A percentile compares a stretch with the other conserved stretches of the same genome.
phyloP scores from a whole-genome alignment of 2,888 invertebrate species.

The Lithophane leautieri region DNA sequence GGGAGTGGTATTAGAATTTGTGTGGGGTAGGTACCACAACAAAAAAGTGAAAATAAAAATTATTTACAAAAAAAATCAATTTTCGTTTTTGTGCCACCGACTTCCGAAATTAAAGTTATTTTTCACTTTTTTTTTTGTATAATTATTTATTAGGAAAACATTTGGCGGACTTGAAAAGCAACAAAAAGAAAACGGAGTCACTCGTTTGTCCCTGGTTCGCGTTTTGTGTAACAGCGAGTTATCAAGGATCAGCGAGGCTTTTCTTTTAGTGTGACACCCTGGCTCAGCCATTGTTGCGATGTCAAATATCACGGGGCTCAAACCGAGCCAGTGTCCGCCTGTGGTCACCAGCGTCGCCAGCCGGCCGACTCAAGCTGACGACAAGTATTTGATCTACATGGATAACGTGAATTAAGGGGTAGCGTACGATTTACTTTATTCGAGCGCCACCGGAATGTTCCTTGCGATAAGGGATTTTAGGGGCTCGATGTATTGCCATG shows the following conservation, averaged over 20 bases:
- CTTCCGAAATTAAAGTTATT: too few relatives aligned
- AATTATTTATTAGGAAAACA: neutral
- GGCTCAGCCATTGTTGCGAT: conserved; percentile 1
- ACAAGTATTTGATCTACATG: conserved; percentile 50
- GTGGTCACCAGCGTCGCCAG: neutral
- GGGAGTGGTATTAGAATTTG: too few relatives aligned
- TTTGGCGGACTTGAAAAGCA: neutral
- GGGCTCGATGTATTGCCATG: neutral
- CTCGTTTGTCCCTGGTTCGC: neutral
- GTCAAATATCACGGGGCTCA: conserved; percentile 7
- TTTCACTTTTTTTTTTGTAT: too few relatives aligned
- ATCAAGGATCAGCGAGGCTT: neutral
- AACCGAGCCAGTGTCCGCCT: neutral
- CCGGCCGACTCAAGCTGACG: neutral
- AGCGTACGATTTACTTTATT: conserved; percentile 26
- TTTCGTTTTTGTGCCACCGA: too few relatives aligned
- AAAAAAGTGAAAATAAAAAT: too few relatives aligned
- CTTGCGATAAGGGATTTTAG: conserved; percentile 25
- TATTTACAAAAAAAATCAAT: too few relatives aligned
- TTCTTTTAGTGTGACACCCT: neutral
- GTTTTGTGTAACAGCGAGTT: neutral
- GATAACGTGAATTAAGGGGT: conserved; percentile 28
- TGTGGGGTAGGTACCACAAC: too few relatives aligned
- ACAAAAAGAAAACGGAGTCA: neutral
- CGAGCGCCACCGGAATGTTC: conserved; percentile 10